Base-by-base conservation (phyloP, 2,113 vertebrate species). In the Cyprinus carpio region DNA sequence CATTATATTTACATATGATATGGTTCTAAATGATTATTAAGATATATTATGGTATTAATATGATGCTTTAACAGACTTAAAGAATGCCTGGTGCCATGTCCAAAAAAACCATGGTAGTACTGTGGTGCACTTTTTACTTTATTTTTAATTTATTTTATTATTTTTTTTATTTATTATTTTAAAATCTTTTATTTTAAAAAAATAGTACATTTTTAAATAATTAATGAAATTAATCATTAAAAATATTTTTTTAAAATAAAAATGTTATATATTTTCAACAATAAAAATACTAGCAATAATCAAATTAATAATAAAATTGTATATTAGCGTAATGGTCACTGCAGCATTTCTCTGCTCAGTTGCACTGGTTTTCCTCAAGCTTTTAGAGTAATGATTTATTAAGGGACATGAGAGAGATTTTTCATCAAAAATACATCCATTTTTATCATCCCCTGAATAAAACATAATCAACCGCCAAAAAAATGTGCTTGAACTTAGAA, bases 341-440 rank as follows among this genome's bases (percentile, higher is more conserved):
- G 56, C 82, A 62, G 40, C n/a, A 16, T 62, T 13, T 60, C 72
- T 27, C 29, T 56, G 58, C 69, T 67, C 25, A 58, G 62, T 84
- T 89, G 54, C 75, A 75, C 81, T 23, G 15, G 67, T 74, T 75
- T 87, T 72, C 77, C 77, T 86, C 20, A 62, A 58, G 84, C 85
- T 83, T 85, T 83, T 82, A 82, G 54, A 77, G 16, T 34, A 37
- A 90, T 91, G 56, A 84, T 92, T 93, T 87, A 92, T 92, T 92
- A 71, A 92, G 71, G 34, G 31, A 75, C 9, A 82, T 18, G 20
- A 76, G 87, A 87, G 82, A 84, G 76, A 88, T 89, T 92, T 93
- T 87, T 78, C 89, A 91, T 91, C 83, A 90, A 88, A 91, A 88
- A 90, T 89, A 88, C 85, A 90, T 91, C 34, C 79, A 83, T 88